Evolutionary conservation across 2,888 invertebrate species (phyloP).

Genomic region (Biston betularia): DNA sequence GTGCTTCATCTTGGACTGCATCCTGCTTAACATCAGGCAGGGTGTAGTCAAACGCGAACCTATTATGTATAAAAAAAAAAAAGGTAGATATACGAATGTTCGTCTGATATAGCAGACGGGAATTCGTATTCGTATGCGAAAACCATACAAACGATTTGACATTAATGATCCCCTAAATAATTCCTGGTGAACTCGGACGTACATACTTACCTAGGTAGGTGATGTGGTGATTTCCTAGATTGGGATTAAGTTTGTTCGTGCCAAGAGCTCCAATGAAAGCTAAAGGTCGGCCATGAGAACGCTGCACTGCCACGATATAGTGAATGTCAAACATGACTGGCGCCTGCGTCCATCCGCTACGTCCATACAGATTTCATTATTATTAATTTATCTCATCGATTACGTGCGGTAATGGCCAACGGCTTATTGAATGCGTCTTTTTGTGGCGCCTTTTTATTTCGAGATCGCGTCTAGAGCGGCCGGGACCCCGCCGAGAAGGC

Average conservation of each 20-base stretch:
- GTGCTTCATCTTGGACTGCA: no score
- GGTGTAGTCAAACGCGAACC: no score
- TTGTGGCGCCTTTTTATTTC: slow-evolving; percentile 85
- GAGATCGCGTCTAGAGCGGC: slow-evolving; percentile 81
- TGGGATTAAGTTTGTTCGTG: background rate
- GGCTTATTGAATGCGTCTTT: slow-evolving; percentile 85
- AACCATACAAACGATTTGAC: no score
- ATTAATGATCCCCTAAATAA: no score
- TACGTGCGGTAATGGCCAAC: slow-evolving; percentile 82
- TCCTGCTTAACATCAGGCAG: no score
- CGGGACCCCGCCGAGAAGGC: slow-evolving; percentile 81
- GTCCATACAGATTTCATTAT: slow-evolving; percentile 74
- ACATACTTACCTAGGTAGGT: no score
- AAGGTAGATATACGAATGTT: no score
- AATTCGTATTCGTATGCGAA: no score
- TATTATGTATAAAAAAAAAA: no score
- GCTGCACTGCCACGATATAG: slow-evolving; percentile 4
- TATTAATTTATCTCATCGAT: slow-evolving; percentile 85
- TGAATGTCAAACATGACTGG: slow-evolving; percentile 53
- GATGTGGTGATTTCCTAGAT: no score
- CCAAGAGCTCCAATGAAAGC: slow-evolving; percentile 2
- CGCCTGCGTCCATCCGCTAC: slow-evolving; percentile 50
- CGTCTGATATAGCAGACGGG: no score
- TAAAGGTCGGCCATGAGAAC: background rate
- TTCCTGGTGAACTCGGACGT: no score